These are phyloP conservation scores for Parascotia fuliginaria DNA, from an alignment of 2,888 invertebrate genomes.

Conservation along the genomic window DNA sequence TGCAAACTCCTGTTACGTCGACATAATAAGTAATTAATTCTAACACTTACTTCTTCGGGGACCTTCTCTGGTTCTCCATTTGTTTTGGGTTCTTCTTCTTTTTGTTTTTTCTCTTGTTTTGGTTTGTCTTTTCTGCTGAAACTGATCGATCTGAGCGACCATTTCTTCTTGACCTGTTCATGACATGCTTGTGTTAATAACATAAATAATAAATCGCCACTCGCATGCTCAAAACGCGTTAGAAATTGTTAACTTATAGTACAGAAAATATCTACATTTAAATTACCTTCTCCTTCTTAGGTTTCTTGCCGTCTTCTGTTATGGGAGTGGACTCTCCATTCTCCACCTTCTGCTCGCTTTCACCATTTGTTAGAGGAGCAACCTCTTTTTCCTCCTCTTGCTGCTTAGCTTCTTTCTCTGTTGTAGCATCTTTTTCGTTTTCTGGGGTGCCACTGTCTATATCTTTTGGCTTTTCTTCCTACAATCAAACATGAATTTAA, in stretches of 20 bases:
- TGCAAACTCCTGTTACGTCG: no score
- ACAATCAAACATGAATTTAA: slow-evolving; percentile 17
- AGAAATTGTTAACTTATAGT: slow-evolving; percentile 23
- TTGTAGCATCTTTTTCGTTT: slow-evolving; percentile 89
- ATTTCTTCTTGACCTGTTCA: slow-evolving; percentile 92
- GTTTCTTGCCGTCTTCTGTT: slow-evolving; percentile 85
- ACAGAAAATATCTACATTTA: not conserved
- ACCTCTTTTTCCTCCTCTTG: slow-evolving; percentile 61
- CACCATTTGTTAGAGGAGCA: slow-evolving; percentile 71
- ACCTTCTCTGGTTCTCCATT: slow-evolving; percentile 88
- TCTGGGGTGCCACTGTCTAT: slow-evolving; percentile 85
- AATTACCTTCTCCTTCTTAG: slow-evolving; percentile 88
- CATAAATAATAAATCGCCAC: slow-evolving; percentile 41
- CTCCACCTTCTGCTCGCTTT: slow-evolving; percentile 73
- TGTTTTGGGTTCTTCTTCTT: slow-evolving; percentile 85
- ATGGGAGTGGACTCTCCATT: slow-evolving; percentile 69
- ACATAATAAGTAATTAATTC: not conserved
- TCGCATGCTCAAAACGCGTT: slow-evolving; percentile 46
- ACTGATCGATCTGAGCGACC: slow-evolving; percentile 95
- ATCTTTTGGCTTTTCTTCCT: slow-evolving; percentile 87
- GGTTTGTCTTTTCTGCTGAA: slow-evolving; percentile 95
- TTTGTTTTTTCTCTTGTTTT: slow-evolving; percentile 90
- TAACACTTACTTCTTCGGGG: slow-evolving; percentile 87
- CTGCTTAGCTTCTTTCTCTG: slow-evolving; percentile 86
- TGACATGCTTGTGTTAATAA: slow-evolving; percentile 60